Evolutionary conservation across 1,140 invertebrate genomes (phyloP).

Genomic region (Nasonia vitripennis): DNA sequence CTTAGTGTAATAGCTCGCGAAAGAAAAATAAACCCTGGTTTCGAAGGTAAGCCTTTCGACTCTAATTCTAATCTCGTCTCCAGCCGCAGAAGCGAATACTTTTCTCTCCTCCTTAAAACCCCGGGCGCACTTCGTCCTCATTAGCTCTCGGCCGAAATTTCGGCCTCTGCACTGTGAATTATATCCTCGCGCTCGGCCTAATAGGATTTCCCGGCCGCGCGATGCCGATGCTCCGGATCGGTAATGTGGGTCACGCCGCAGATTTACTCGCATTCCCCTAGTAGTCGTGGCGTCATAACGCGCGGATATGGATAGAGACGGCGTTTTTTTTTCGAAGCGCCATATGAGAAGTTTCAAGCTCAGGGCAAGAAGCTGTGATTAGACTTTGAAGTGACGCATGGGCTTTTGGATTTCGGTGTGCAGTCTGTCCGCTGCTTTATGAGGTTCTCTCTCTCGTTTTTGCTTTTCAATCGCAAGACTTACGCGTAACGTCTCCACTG

Average conservation of each 20-base stretch:
- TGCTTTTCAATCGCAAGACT: too few relatives aligned
- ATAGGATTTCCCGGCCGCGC: conserved; percentile 32
- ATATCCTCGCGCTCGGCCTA: conserved; percentile 23
- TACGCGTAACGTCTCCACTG: too few relatives aligned
- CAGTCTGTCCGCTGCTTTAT: too few relatives aligned
- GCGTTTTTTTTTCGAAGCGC: not conserved
- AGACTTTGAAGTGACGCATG: not conserved
- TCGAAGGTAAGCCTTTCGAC: conserved; percentile 27
- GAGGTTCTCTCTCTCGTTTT: too few relatives aligned
- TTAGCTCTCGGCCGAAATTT: conserved; percentile 24
- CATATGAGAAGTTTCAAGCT: not conserved
- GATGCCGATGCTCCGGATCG: not conserved
- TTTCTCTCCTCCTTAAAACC: not conserved
- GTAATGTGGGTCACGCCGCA: conserved; percentile 41
- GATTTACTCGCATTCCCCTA: conserved; percentile 23
- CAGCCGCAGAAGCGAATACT: not conserved
- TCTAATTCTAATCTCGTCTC: conserved; percentile 23
- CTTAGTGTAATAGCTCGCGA: not conserved
- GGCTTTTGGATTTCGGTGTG: not conserved
- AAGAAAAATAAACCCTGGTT: not conserved
- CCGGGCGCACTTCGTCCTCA: conserved; percentile 19
- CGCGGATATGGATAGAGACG: not conserved
- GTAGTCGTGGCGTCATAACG: not conserved
- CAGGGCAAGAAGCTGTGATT: not conserved
- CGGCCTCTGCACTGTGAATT: conserved; percentile 19